phyloP scores from a whole-genome alignment of 2,888 invertebrate genomes.

The Thalpophila matura region DNA sequence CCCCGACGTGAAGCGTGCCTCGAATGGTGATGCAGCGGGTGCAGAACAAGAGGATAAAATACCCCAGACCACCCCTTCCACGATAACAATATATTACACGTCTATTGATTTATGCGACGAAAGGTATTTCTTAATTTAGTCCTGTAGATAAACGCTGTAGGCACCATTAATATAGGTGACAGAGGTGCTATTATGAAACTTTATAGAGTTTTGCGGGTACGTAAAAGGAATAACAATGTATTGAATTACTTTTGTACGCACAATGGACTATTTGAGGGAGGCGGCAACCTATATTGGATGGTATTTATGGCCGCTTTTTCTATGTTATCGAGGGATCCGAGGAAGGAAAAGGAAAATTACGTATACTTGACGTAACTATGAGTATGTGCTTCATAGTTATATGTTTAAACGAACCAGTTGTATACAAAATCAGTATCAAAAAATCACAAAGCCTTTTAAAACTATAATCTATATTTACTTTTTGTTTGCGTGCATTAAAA shows the following conservation, averaged over 20 bases:
- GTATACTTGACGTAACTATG: slow-evolving; percentile 38
- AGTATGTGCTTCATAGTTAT: slow-evolving; percentile 28
- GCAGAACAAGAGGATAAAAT: slow-evolving; percentile 64
- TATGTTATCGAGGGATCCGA: slow-evolving; percentile 55
- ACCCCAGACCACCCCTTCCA: slow-evolving; percentile 66
- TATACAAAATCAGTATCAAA: not conserved
- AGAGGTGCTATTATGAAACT: slow-evolving; percentile 67
- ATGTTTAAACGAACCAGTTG: not conserved
- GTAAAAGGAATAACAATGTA: slow-evolving; percentile 68
- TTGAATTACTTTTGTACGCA: slow-evolving; percentile 62
- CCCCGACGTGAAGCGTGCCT: slow-evolving; percentile 81
- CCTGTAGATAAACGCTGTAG: slow-evolving; percentile 64
- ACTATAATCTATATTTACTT: slow-evolving; percentile 1
- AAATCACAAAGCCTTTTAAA: not conserved
- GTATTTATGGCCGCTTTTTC: slow-evolving; percentile 62
- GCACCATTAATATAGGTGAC: slow-evolving; percentile 65
- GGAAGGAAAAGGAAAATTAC: slow-evolving; percentile 49
- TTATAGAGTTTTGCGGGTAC: slow-evolving; percentile 66
- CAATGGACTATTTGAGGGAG: slow-evolving; percentile 59
- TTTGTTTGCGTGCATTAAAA: slow-evolving; percentile 9
- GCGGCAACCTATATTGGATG: slow-evolving; percentile 51
- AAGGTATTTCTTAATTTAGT: slow-evolving; percentile 78
- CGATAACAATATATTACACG: slow-evolving; percentile 69
- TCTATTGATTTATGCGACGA: slow-evolving; percentile 76
- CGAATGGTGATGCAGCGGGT: slow-evolving; percentile 80